These are phyloP conservation scores for Exephanes ischioxanthus DNA, from an alignment of 2,888 invertebrate species.

Conservation along the genomic window DNA sequence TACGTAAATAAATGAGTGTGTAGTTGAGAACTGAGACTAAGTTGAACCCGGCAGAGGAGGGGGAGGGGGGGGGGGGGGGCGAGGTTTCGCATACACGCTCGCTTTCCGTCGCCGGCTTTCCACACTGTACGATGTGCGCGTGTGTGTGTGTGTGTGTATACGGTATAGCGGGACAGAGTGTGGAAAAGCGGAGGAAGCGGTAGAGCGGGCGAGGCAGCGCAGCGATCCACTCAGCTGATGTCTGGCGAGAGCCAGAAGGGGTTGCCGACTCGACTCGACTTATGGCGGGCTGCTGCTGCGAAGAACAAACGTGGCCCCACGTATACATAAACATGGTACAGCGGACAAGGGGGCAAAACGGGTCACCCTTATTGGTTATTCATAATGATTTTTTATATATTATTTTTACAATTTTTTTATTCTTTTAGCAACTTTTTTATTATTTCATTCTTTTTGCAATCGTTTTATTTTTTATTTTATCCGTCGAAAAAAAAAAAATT, in stretches of 20 bases:
- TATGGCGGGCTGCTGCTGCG: slow-evolving; percentile 59
- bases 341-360: neutral
- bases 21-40: slow-evolving; percentile 46
- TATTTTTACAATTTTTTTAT: too few relatives aligned
- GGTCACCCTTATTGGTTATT: neutral
- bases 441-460: too few relatives aligned
- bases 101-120: slow-evolving; percentile 27
- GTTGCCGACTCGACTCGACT: slow-evolving; percentile 70
- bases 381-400: neutral
- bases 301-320: slow-evolving; percentile 18
- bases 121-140: slow-evolving; percentile 9
- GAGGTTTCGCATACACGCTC: slow-evolving; percentile 30
- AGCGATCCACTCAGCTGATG: slow-evolving; percentile 74
- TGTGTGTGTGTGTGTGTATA: neutral
- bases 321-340: neutral
- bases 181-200: slow-evolving; percentile 49
- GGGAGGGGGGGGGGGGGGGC: slow-evolving; percentile 16
- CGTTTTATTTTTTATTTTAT: too few relatives aligned
- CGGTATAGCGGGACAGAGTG: slow-evolving; percentile 29
- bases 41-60: slow-evolving; percentile 9
- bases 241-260: slow-evolving; percentile 70
- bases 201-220: slow-evolving; percentile 54
- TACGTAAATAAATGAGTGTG: slow-evolving; percentile 30
- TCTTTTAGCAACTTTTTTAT: too few relatives aligned
- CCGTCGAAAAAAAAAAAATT: too few relatives aligned